Percentiles rank a stretch among this genome's conserved stretches.
Evolutionary conservation across 1,140 invertebrate genomes (phyloP).

Genomic region (Antheraea pernyi): DNA sequence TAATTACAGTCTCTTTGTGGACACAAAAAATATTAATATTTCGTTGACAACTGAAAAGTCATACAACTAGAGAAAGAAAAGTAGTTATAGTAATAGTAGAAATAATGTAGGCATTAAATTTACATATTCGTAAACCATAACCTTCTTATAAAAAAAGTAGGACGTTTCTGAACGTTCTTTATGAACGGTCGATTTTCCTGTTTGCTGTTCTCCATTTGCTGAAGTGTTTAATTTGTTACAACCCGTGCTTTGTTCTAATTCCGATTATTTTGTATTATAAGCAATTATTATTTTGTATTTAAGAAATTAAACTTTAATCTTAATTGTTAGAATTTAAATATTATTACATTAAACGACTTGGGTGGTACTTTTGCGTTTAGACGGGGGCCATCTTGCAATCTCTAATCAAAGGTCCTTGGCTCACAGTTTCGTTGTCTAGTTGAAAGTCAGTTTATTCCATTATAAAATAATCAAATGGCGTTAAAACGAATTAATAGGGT

Average conservation of each 20-base stretch:
- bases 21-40: no score
- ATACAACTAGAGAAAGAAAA: neutral
- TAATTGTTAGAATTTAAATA: conserved; percentile 57
- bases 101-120: neutral
- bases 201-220: conserved; percentile 75
- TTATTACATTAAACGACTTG: conserved; percentile 77
- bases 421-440: conserved; percentile 83
- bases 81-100: neutral
- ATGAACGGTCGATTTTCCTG: conserved; percentile 79
- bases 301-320: conserved; percentile 60
- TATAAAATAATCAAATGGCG: conserved; percentile 88
- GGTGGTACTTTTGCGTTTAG: conserved; percentile 82
- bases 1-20: no score
- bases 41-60: no score
- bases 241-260: conserved; percentile 65
- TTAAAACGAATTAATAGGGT: conserved; percentile 98
- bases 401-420: conserved; percentile 83
- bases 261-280: conserved; percentile 72
- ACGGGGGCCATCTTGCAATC: conserved; percentile 84
- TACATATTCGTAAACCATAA: neutral
- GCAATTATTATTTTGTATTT: conserved; percentile 74
- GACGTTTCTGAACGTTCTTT: conserved; percentile 64
- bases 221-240: conserved; percentile 73
- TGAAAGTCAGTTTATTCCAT: conserved; percentile 81
- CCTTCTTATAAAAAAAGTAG: conserved; percentile 27